A percentile compares a stretch with the other conserved stretches of the same genome.
phyloP scores from a whole-genome alignment of 2,113 vertebrate genomes.

The Cromileptes altivelis region DNA sequence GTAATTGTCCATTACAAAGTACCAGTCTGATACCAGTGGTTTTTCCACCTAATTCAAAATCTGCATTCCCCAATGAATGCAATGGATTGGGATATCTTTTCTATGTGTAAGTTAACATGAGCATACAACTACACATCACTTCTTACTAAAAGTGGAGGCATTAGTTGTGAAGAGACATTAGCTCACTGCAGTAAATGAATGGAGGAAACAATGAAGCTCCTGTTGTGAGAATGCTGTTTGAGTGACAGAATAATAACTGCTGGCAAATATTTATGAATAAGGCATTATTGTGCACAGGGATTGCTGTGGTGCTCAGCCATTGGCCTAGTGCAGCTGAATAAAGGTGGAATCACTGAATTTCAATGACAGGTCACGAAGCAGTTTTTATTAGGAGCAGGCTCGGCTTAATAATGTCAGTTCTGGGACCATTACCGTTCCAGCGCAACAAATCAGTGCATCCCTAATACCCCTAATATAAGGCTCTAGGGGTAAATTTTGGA shows the following conservation, averaged over 20 bases:
- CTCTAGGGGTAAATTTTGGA: background rate
- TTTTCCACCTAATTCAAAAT: background rate
- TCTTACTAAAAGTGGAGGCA: background rate
- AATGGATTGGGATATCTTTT: constrained; percentile 1
- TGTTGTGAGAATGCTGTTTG: background rate
- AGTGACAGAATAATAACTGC: constrained; percentile 44
- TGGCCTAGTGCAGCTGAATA: background rate
- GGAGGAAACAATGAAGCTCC: constrained; percentile 24
- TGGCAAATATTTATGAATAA: constrained; percentile 33
- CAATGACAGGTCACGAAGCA: background rate
- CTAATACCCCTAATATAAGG: background rate
- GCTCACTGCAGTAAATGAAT: constrained; percentile 13
- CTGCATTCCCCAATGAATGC: background rate
- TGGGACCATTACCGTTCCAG: background rate
- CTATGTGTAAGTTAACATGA: background rate
- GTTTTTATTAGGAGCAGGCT: constrained; percentile 6
- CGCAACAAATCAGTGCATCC: background rate
- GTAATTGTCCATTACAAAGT: too few relatives aligned
- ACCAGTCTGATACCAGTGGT: background rate
- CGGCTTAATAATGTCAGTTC: constrained; percentile 10
- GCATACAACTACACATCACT: background rate
- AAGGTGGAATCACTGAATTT: constrained; percentile 24
- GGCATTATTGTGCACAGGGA: background rate
- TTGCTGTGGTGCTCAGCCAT: constrained; percentile 12
- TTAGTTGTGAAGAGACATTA: constrained; percentile 9